phyloP scores from a whole-genome alignment of 2,797 vertebrate genomes.

The Erethizon dorsatum region DNA sequence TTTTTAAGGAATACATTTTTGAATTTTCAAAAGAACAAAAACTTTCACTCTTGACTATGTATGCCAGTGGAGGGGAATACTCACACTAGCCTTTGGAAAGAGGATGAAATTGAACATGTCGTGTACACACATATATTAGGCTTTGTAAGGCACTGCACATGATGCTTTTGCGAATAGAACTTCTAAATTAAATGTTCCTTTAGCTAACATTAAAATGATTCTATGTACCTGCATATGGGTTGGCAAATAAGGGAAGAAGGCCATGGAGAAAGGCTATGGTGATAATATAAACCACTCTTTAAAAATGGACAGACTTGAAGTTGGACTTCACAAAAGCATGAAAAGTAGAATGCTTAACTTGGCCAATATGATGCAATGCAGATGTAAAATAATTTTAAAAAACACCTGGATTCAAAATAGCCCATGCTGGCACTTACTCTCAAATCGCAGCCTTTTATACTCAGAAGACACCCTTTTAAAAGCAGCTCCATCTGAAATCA shows the following conservation, averaged over 20 bases:
- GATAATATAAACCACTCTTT: constrained; percentile 32
- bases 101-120: neutral
- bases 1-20: constrained; percentile 2
- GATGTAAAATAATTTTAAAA: constrained; percentile 24
- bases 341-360: neutral
- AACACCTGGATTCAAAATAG: constrained; percentile 55
- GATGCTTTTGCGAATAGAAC: neutral
- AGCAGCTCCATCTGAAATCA: constrained; percentile 60
- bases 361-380: neutral
- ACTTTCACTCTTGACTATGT: neutral
- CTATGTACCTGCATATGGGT: neutral
- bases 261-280: neutral
- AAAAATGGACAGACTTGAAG: constrained; percentile 18
- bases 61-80: neutral
- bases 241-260: constrained; percentile 20
- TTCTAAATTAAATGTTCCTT: constrained; percentile 45
- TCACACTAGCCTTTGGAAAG: neutral
- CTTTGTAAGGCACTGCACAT: neutral
- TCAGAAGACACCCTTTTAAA: constrained; percentile 72
- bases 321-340: neutral
- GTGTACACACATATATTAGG: neutral
- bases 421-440: neutral
- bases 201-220: constrained; percentile 36
- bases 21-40: constrained; percentile 60
- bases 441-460: constrained; percentile 37